Base-by-base conservation (phyloP, 1,140 invertebrate species). In the Eupristina koningsbergeri region DNA sequence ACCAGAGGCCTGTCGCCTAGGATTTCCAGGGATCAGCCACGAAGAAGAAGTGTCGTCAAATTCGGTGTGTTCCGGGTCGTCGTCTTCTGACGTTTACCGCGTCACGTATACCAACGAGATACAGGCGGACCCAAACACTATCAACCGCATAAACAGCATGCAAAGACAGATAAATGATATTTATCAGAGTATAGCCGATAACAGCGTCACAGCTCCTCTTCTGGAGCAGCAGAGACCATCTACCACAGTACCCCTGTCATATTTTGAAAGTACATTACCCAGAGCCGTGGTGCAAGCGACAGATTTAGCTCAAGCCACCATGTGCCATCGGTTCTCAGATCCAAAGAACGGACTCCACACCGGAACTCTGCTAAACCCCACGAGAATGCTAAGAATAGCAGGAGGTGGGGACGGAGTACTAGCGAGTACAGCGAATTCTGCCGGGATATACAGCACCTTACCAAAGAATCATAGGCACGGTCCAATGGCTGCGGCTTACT, bases 1-100 rank as follows among this genome's bases (percentile, higher is more conserved):
- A 36, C 86, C 88, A 26, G 85, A 89, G 22, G 84, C 84, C 6
- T 85, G 84, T 78, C 75, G 88, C 34, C 81, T 85, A 0, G 79
- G 79, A 0, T 83, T 89, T 53, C 93, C 94, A 2, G 94, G 94
- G 93, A 94, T 94, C 63, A 36, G 26, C 7, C 78, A 86, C 19
- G 85, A 88, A 22, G 88, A 89, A 0, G 89, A 87, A 17, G 81
- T 78, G 64, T 84, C 83, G 0, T 26, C 61, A 8, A 39, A 47
- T 78, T 80, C 83, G 0, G 73, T 15, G 22, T 73, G 45, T 41
- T 50, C 73, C 0, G 73, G 73, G 15, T 63, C 87, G 0, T 71
- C 84, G 0, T 85, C 86, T 0, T 61, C 82, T 0, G 79, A 85
- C 2, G 75, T 81, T 7, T 78, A 85, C 3, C 50, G 84, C n/a